Conservation (phyloP, 2,888 invertebrate species). For the Meiosimyza platycephala region DNA sequence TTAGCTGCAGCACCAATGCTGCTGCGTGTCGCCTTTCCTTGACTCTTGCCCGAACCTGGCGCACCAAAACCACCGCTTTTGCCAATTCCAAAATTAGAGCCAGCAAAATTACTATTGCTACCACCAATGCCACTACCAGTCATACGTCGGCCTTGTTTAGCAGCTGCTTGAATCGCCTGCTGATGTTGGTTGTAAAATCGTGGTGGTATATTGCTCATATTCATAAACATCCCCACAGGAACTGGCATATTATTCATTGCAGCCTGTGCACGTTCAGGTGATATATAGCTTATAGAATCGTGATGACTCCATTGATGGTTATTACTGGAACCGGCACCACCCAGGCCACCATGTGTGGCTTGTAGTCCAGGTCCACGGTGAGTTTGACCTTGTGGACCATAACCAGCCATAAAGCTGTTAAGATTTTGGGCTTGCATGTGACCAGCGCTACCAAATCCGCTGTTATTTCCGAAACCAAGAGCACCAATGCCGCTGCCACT, state of each 20-base stretch:
- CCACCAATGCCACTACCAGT: conserved; percentile 51
- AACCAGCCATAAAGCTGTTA: conserved; percentile 28
- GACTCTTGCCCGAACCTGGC: conserved; percentile 24
- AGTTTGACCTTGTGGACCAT: neutral
- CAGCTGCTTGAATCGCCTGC: conserved; percentile 70
- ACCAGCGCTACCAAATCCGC: conserved; percentile 28
- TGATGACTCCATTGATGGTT: conserved; percentile 69
- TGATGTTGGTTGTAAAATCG: conserved; percentile 82
- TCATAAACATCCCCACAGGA: conserved; percentile 94
- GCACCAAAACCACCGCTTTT: conserved; percentile 36
- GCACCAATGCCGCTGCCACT: conserved; percentile 38
- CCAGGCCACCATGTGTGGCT: neutral
- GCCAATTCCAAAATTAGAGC: conserved; percentile 51
- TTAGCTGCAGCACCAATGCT: conserved; percentile 5
- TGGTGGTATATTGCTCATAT: conserved; percentile 83
- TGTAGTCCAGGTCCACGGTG: conserved; percentile 15
- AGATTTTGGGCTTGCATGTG: conserved; percentile 30
- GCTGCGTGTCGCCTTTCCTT: conserved; percentile 6
- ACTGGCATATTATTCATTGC: conserved; percentile 87
- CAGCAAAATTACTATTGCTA: neutral
- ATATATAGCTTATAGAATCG: conserved; percentile 94
- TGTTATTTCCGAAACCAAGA: conserved; percentile 41
- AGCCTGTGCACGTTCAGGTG: conserved; percentile 82
- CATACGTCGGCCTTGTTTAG: conserved; percentile 65
- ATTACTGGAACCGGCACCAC: conserved; percentile 27